phyloP scores from a whole-genome alignment of 2,888 invertebrate species.

The Lycia hirtaria region DNA sequence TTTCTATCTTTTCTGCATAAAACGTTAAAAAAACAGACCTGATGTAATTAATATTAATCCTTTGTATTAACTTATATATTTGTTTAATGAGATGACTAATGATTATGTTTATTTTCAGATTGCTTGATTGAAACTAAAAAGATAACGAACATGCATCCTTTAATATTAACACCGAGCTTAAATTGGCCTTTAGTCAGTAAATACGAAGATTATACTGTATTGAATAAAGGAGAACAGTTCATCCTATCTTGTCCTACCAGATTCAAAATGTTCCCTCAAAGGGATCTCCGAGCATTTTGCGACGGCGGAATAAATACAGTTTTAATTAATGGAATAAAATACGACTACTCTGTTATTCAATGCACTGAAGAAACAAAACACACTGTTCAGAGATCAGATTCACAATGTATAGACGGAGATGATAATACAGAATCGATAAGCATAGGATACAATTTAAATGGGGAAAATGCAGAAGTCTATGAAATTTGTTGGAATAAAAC shows the following conservation, averaged over 20 bases:
- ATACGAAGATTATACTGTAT: conserved; percentile 41
- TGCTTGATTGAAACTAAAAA: conserved; percentile 52
- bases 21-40: too few species aligned
- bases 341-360: conserved; percentile 51
- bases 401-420: conserved; percentile 39
- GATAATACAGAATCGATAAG: conserved; percentile 47
- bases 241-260: conserved; percentile 50
- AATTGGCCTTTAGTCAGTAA: conserved; percentile 43
- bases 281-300: conserved; percentile 48
- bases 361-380: conserved; percentile 52
- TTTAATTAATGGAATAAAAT: conserved; percentile 38
- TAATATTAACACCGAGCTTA: conserved; percentile 44
- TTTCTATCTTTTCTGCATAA: too few species aligned
- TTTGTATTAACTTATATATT: too few species aligned
- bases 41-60: too few species aligned
- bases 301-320: conserved; percentile 47
- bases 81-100: too few species aligned
- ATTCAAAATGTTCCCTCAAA: conserved; percentile 41
- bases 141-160: conserved; percentile 43
- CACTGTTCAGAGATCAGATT: conserved; percentile 35
- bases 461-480: conserved; percentile 41
- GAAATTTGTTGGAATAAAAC: conserved; percentile 55
- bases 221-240: conserved; percentile 45
- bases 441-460: conserved; percentile 46
- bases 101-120: conserved; percentile 49